Evolutionary conservation across 2,113 vertebrate species (phyloP).

Genomic region (Ciconia boyciana): DNA sequence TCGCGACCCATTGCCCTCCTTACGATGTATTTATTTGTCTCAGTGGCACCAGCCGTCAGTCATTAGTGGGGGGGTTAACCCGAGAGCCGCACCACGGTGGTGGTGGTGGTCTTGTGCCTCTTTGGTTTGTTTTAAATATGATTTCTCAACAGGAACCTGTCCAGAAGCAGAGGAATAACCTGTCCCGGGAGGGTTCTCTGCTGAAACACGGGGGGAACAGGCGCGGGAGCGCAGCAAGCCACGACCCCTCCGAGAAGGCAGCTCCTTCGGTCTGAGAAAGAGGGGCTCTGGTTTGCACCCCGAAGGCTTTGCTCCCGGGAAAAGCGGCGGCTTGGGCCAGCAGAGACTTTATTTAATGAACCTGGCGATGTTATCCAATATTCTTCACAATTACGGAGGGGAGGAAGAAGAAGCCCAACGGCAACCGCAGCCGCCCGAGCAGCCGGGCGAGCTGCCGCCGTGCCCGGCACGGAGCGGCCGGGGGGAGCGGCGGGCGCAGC

Average conservation of each 20-base stretch:
- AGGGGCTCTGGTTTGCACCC: not conserved
- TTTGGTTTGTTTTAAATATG: not conserved
- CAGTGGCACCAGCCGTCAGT: slow-evolving; percentile 60
- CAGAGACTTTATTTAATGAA: not conserved
- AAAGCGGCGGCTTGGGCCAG: not conserved
- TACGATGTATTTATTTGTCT: slow-evolving; percentile 64
- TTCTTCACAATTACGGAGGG: not conserved
- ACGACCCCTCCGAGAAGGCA: not conserved
- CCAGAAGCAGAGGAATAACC: not conserved
- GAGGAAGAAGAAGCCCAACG: fast-evolving
- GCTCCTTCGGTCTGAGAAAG: not conserved
- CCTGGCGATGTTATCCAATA: fast-evolving
- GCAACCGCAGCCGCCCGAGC: not conserved
- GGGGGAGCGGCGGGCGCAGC: fast-evolving
- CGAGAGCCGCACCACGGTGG: not conserved
- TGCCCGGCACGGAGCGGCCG: not conserved
- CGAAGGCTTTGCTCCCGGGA: not conserved
- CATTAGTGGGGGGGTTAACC: slow-evolving; percentile 18
- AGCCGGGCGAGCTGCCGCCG: not conserved
- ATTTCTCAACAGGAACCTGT: not conserved
- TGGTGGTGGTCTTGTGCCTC: not conserved
- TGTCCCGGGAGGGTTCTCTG: not conserved
- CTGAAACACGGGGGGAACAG: not conserved
- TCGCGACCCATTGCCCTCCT: slow-evolving; percentile 62
- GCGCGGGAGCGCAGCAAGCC: not conserved